Base-by-base conservation (phyloP, 2,888 invertebrate species). In the Adineta ricciae region DNA sequence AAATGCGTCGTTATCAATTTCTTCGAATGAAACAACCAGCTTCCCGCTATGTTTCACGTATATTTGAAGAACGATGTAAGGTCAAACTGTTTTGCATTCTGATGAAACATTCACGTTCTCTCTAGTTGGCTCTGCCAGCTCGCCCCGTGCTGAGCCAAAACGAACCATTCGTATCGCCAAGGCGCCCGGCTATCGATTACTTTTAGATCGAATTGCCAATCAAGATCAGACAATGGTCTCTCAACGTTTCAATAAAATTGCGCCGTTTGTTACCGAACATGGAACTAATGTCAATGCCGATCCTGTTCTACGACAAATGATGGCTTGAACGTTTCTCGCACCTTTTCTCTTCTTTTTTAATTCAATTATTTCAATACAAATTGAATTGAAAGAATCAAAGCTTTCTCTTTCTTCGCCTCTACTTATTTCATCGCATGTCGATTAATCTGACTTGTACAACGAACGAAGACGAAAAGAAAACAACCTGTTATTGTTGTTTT, bases 241-340 rank as follows among this genome's bases (percentile, higher is more conserved):
- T 24, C 78, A 78, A 78, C 78, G 78, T 78, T 78, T 78, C n/a
- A 78, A 78, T 41, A 78, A 78, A 41, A 24, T 78, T 9, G 41
- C n/a, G 24, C 78, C 78, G 24, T 78, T 78, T n/a, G 78, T 78
- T 41, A 78, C 78, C 7, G 78, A 78, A 64, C 14, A 16, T 19
- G 64, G 64, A 64, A 64, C 27, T 64, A 64, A 64, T 64, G 32
- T 32, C 0, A 64, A n/a, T 64, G 32, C 64, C 14, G 27, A 64
- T 64, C 64, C 32, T 78, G 2, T 41, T 41, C 24, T 78, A 24
- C 41, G 41, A 24, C 46, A 46, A 46, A 46, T 46, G 46, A 46
- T 46, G 46, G 46, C 46, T 46, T 46, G 46, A 46, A 24, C 36
- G 41, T n/a, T 50, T 50, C 9, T 38, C 5, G 73, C 41, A 38